phyloP scores from a whole-genome alignment of 2,797 vertebrate species.

The Psittacula derbiana region DNA sequence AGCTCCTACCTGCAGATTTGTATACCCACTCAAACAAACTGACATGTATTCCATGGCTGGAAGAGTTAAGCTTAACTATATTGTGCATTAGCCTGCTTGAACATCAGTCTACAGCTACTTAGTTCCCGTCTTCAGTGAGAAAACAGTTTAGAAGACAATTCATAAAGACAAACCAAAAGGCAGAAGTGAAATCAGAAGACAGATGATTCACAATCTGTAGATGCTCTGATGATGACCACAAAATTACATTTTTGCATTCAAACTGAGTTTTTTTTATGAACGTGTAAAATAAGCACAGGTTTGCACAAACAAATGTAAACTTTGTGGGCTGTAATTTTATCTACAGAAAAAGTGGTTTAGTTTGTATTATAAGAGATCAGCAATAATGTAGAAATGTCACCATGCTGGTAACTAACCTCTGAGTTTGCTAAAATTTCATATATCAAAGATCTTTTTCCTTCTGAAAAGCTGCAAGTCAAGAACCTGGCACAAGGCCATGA shows the following conservation, averaged over 20 bases:
- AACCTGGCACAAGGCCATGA: neutral
- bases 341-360: neutral
- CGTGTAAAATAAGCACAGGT: neutral
- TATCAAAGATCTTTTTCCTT: neutral
- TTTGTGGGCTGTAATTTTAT: neutral
- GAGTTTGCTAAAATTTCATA: neutral
- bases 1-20: neutral
- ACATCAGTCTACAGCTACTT: neutral
- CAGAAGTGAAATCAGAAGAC: neutral
- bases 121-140: neutral
- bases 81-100: neutral
- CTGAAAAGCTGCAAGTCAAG: neutral
- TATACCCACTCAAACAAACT: neutral
- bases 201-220: neutral
- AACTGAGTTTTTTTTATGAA: neutral
- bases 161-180: neutral
- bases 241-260: neutral
- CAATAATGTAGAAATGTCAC: neutral
- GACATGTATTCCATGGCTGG: neutral
- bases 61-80: neutral
- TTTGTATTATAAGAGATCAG: neutral
- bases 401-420: neutral
- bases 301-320: neutral
- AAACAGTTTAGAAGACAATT: neutral
- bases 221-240: neutral